A percentile compares a stretch with the other conserved stretches of the same genome.
These are phyloP conservation scores for Calidris pugnax DNA, from an alignment of 2,113 vertebrate species.

Conservation along the genomic window DNA sequence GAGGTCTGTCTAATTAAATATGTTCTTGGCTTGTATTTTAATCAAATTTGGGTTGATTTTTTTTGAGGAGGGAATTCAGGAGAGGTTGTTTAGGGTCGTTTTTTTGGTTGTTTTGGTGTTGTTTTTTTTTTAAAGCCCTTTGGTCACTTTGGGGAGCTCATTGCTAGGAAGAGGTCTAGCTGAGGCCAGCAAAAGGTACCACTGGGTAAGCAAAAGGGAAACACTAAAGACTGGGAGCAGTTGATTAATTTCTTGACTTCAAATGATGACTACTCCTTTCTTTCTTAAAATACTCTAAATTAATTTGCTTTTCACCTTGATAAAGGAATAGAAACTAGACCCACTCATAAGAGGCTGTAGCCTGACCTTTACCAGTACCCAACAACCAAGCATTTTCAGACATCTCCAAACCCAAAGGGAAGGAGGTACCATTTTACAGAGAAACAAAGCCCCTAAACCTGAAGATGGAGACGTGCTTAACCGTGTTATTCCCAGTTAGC, in stretches of 20 bases:
- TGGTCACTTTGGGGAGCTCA: neutral
- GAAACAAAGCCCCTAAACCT: neutral
- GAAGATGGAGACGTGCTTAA: neutral
- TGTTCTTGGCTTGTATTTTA: neutral
- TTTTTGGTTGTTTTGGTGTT: neutral
- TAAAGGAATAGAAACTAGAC: neutral
- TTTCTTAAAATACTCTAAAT: neutral
- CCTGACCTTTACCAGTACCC: neutral
- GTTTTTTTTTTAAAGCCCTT: neutral
- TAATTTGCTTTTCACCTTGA: neutral
- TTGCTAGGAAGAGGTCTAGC: neutral
- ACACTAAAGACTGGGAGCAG: neutral
- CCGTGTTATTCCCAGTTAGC: accelerated
- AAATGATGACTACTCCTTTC: neutral
- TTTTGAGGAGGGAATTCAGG: no score
- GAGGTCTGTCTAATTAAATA: neutral
- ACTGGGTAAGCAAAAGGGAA: no score
- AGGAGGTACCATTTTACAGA: neutral
- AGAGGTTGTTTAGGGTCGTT: neutral
- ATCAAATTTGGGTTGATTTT: neutral
- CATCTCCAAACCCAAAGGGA: neutral
- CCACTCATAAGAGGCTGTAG: neutral
- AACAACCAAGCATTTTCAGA: neutral
- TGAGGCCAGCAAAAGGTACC: neutral
- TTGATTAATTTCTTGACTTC: neutral